phyloP scores from a whole-genome alignment of 2,888 invertebrate genomes.

The Polyommatus iphigenia region DNA sequence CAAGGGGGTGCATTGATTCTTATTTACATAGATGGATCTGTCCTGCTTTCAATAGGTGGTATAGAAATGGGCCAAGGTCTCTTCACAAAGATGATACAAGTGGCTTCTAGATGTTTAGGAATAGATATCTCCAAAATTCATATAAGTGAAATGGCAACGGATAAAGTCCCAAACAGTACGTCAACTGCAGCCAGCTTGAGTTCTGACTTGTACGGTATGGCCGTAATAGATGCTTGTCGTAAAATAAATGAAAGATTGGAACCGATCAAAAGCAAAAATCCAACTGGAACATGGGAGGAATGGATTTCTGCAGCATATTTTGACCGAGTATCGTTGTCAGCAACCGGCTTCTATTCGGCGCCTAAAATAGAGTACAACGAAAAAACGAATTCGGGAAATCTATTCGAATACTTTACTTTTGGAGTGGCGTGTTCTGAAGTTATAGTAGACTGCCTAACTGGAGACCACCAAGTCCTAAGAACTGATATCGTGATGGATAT shows the following conservation, averaged over 20 bases:
- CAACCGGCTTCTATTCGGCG: slow-evolving; percentile 86
- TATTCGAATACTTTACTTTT: slow-evolving; percentile 89
- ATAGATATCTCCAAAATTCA: slow-evolving; percentile 83
- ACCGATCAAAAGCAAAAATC: slow-evolving; percentile 83
- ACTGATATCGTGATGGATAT: slow-evolving; percentile 95
- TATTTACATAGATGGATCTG: slow-evolving; percentile 89
- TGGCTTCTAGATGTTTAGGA: slow-evolving; percentile 84
- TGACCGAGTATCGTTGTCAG: slow-evolving; percentile 84
- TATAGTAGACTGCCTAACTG: slow-evolving; percentile 91
- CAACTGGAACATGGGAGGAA: slow-evolving; percentile 86
- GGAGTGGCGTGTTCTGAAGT: slow-evolving; percentile 91
- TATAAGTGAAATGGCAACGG: slow-evolving; percentile 87
- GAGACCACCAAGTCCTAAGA: slow-evolving; percentile 89
- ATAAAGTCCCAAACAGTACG: slow-evolving; percentile 90
- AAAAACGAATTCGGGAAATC: slow-evolving; percentile 82
- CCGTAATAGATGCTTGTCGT: slow-evolving; percentile 87
- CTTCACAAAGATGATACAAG: slow-evolving; percentile 93
- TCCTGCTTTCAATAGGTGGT: slow-evolving; percentile 89
- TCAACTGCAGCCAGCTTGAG: slow-evolving; percentile 89
- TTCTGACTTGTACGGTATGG: slow-evolving; percentile 91
- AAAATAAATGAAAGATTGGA: slow-evolving; percentile 83
- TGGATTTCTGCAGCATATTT: slow-evolving; percentile 86
- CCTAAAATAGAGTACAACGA: slow-evolving; percentile 83
- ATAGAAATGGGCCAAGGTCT: slow-evolving; percentile 96
- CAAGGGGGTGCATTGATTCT: slow-evolving; percentile 90